phyloP scores from a whole-genome alignment of 2,113 vertebrate genomes.

The Laticauda colubrina region DNA sequence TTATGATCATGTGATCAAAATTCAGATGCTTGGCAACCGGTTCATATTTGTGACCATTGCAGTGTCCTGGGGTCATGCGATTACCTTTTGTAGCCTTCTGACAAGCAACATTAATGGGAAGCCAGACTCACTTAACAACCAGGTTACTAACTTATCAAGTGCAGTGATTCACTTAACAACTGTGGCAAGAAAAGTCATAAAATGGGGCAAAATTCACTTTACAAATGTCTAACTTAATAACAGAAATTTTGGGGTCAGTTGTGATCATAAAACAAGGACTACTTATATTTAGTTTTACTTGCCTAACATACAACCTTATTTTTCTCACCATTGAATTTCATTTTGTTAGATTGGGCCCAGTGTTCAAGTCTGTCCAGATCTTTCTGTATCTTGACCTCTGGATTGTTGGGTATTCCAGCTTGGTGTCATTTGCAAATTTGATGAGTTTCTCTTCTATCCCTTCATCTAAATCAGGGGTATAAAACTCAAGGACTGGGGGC shows the following conservation, averaged over 20 bases:
- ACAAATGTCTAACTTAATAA: not conserved
- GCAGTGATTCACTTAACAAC: not conserved
- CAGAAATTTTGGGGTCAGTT: not conserved
- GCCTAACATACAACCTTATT: not conserved
- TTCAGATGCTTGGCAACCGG: not conserved
- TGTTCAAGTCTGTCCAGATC: not conserved
- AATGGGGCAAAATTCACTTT: not conserved
- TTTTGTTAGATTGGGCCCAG: not conserved
- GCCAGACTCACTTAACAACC: not conserved
- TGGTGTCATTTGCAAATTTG: not conserved
- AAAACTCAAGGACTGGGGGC: too few species aligned
- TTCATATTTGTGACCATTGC: not conserved
- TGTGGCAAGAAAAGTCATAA: not conserved
- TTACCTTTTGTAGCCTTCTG: not conserved
- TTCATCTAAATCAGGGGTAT: not conserved
- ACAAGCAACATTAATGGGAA: not conserved
- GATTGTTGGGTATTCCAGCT: not conserved
- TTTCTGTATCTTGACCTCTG: not conserved
- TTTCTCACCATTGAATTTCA: not conserved
- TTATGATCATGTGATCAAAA: not conserved
- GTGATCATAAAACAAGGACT: not conserved
- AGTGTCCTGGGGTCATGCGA: not conserved
- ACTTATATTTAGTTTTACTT: not conserved
- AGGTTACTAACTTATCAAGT: not conserved
- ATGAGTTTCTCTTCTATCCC: not conserved